Percentiles rank a stretch among this genome's conserved stretches.
phyloP scores from a whole-genome alignment of 2,888 invertebrate genomes.

The Escarpia spicata region DNA sequence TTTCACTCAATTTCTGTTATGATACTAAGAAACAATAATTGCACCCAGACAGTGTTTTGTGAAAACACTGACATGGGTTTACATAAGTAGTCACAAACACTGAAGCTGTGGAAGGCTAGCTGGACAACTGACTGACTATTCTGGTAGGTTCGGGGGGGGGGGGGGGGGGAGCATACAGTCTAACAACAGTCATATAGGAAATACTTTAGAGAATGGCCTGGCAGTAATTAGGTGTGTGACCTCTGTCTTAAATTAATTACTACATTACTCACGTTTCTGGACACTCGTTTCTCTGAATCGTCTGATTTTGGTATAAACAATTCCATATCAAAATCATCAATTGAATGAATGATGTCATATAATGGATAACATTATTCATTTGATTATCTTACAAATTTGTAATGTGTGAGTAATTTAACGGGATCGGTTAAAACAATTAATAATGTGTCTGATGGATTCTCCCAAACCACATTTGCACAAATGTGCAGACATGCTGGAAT shows the following conservation, averaged over 20 bases:
- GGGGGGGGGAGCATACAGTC: no score
- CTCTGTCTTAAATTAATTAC: neutral
- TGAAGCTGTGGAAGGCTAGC: neutral
- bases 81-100: neutral
- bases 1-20: no score
- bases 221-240: neutral
- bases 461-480: no score
- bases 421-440: no score
- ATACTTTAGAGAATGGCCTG: neutral
- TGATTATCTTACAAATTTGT: no score
- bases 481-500: no score
- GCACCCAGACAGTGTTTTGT: neutral
- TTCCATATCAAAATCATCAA: neutral
- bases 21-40: neutral
- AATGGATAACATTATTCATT: neutral
- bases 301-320: neutral
- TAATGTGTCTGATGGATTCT: no score
- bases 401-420: no score
- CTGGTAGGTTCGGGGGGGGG: neutral
- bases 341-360: neutral
- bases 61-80: neutral
- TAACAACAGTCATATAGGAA: neutral
- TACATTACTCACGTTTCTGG: neutral
- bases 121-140: neutral
- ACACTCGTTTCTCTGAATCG: neutral